Evolutionary conservation across 2,888 invertebrate species (phyloP), one percentile per base, ranked within the genome.

Genomic region (Drosophila neotestacea): DNA sequence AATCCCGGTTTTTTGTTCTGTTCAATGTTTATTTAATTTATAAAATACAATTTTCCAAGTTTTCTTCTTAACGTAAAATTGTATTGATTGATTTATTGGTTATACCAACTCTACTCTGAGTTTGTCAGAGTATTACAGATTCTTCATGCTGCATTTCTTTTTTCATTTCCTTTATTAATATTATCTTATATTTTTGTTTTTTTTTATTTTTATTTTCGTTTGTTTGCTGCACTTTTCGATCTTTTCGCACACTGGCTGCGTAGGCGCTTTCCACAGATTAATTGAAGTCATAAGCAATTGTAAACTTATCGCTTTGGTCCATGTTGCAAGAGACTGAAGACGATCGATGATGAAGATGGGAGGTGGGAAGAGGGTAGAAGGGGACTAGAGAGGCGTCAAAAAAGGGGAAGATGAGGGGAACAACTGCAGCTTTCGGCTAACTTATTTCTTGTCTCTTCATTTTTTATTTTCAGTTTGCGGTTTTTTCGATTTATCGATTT

Each of bases 261-360:
- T 87, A 87, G 87, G 87, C 89, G 87, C 87, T 87, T 89, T 89
- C 79, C 89, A 86, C 89, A 87, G 89, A 89, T 87, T 87, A 87
- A 87, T 87, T 88, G 88, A 89, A 89, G 89, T 89, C 87, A 85
- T 88, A 89, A 79, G 84, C 86, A 87, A 85, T 89, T 88, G 87
- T 88, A 88, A 85, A 83, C 81, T 85, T 87, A 89, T 89, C 89
- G 88, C 85, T 85, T 88, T 63, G 73, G 66, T 68, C 65, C 52
- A 32, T 41, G 64, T 55, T 67, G 55, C 60, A 32, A 55, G 69
- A 60, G 69, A 60, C 54, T 10, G 42, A 34, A 52, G 63, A 36
- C 22, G 7, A 38, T 13, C 9, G 34, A 7, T 4, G 39, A 36
- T 34, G 63, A 42, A 32, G 27, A 38, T n/a, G 48, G 48, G 38